A percentile compares a stretch with the other conserved stretches of the same genome.
These are phyloP conservation scores for Upupa epops DNA, from an alignment of 2,113 vertebrate species.

Conservation along the genomic window DNA sequence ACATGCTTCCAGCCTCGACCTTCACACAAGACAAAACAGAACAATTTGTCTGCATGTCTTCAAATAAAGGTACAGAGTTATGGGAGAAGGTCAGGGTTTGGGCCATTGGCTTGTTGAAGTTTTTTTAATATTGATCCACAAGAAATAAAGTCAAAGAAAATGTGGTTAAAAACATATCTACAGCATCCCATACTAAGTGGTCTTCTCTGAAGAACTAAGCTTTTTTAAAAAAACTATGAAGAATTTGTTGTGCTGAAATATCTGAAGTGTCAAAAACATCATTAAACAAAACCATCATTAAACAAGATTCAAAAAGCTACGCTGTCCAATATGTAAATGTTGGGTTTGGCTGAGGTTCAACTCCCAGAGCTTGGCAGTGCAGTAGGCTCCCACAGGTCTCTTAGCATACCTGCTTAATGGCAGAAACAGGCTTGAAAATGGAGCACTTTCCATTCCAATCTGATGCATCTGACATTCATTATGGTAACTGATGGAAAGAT, in stretches of 20 bases:
- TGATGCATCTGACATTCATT: background rate
- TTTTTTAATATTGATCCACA: background rate
- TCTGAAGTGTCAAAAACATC: background rate
- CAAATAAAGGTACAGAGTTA: background rate
- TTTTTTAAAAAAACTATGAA: background rate
- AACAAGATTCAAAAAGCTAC: background rate
- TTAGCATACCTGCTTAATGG: background rate
- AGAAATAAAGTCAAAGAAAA: background rate
- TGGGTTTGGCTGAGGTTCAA: background rate
- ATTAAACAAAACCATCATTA: background rate
- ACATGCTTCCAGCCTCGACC: background rate
- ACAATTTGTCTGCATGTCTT: background rate
- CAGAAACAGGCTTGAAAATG: background rate
- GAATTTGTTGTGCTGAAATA: background rate
- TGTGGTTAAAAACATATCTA: background rate
- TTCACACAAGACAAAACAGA: background rate
- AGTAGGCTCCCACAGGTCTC: background rate
- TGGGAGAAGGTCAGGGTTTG: background rate
- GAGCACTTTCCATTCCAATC: background rate
- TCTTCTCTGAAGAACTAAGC: background rate
- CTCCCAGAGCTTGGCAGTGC: background rate
- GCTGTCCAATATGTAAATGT: background rate
- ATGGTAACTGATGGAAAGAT: background rate
- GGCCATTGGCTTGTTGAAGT: background rate
- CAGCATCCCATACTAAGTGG: background rate